phyloP scores from a whole-genome alignment of 2,888 invertebrate genomes.

The Limnephilus lunatus region DNA sequence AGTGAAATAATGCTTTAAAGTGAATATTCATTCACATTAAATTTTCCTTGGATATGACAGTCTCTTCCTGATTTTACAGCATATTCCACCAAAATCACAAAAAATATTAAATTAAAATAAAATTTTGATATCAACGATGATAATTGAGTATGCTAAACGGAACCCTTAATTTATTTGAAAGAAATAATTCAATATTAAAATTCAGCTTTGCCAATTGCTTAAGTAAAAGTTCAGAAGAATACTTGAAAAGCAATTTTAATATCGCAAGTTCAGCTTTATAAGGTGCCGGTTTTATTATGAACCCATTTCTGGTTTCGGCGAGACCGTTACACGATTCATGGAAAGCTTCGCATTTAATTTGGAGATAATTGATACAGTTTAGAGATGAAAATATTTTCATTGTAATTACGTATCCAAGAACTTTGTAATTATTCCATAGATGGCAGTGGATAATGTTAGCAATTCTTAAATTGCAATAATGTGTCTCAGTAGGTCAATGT shows the following conservation, averaged over 20 bases:
- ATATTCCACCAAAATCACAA: background rate
- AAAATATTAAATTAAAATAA: background rate
- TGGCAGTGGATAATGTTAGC: too few species aligned
- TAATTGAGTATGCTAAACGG: background rate
- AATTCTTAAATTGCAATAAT: too few species aligned
- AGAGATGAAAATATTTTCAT: background rate
- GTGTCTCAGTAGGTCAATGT: too few species aligned
- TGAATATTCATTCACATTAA: too few species aligned
- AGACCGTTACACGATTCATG: background rate
- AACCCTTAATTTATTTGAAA: background rate
- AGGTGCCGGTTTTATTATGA: constrained; percentile 7
- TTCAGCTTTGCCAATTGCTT: background rate
- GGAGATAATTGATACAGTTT: background rate
- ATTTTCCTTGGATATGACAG: too few species aligned
- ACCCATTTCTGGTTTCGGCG: background rate
- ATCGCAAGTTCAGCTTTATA: constrained; percentile 46
- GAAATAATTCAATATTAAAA: constrained; percentile 20
- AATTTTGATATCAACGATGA: background rate
- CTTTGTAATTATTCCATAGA: too few species aligned
- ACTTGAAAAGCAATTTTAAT: constrained; percentile 45
- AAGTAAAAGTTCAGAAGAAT: background rate
- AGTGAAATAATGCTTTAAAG: too few species aligned
- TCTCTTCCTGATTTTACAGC: background rate
- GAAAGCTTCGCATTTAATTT: background rate
- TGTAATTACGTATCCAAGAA: too few species aligned